These are phyloP conservation scores for Brenthis hecate DNA, from an alignment of 2,888 invertebrate genomes.

Conservation along the genomic window DNA sequence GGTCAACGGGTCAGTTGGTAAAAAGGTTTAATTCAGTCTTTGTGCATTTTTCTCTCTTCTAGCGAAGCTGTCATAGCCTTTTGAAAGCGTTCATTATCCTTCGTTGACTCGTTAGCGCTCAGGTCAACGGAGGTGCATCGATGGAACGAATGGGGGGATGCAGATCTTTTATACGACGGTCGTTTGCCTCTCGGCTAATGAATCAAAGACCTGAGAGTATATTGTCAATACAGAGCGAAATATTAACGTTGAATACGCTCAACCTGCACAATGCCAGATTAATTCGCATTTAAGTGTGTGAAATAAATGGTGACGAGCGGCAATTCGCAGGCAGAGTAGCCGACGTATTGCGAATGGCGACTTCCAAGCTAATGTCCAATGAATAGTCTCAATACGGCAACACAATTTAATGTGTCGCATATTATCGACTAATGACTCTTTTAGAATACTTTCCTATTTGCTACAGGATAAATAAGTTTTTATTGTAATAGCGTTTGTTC, in stretches of 20 bases:
- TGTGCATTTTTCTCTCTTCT: slow-evolving; percentile 51
- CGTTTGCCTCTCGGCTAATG: slow-evolving; percentile 76
- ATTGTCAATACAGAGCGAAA: slow-evolving; percentile 76
- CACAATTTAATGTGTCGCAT: slow-evolving; percentile 35
- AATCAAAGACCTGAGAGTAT: slow-evolving; percentile 73
- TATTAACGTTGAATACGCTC: slow-evolving; percentile 65
- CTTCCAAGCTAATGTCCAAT: slow-evolving; percentile 43
- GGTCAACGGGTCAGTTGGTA: slow-evolving; percentile 53
- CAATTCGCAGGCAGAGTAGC: slow-evolving; percentile 37
- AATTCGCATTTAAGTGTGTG: slow-evolving; percentile 74
- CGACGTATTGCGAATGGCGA: slow-evolving; percentile 39
- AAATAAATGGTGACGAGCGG: slow-evolving; percentile 62
- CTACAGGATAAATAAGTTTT: slow-evolving; percentile 6
- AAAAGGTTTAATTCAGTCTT: slow-evolving; percentile 49
- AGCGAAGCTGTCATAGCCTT: slow-evolving; percentile 60
- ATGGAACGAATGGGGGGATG: slow-evolving; percentile 70
- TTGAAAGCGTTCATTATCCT: slow-evolving; percentile 75
- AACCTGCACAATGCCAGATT: slow-evolving; percentile 68
- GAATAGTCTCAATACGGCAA: slow-evolving; percentile 49
- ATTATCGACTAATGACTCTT: slow-evolving; percentile 35
- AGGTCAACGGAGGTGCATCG: slow-evolving; percentile 71
- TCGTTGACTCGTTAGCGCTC: slow-evolving; percentile 69
- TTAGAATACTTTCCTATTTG: slow-evolving; percentile 25
- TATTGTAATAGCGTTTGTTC: not conserved
- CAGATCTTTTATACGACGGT: slow-evolving; percentile 72